These are phyloP conservation scores for Embidobia sp. DNA, from an alignment of 2,888 invertebrate species.

Conservation along the genomic window DNA sequence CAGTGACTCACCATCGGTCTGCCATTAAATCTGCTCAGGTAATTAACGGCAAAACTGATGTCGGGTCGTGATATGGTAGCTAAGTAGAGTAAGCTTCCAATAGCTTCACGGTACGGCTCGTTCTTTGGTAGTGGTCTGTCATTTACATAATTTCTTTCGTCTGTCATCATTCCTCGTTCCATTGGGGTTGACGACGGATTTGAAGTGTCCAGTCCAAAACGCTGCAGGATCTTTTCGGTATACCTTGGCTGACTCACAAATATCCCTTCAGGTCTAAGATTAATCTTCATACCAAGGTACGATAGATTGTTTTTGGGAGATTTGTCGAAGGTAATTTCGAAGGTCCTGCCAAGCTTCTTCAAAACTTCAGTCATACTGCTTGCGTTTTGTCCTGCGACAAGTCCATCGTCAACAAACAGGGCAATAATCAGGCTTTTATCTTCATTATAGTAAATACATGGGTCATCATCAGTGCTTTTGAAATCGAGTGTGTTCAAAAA, in stretches of 20 bases:
- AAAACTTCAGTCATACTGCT: neutral
- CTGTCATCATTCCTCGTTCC: slow-evolving; percentile 68
- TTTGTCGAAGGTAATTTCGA: slow-evolving; percentile 1
- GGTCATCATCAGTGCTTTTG: slow-evolving; percentile 67
- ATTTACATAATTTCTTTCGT: slow-evolving; percentile 19
- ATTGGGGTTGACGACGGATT: slow-evolving; percentile 67
- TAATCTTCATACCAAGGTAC: neutral
- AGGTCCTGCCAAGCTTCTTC: neutral
- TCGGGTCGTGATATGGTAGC: slow-evolving; percentile 7
- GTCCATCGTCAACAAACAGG: slow-evolving; percentile 14
- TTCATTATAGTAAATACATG: slow-evolving; percentile 67
- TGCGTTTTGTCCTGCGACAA: neutral
- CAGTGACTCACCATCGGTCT: slow-evolving; percentile 63
- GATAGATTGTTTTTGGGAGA: too few species aligned
- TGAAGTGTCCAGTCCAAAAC: neutral
- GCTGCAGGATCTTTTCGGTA: neutral
- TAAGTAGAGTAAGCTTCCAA: slow-evolving; percentile 64
- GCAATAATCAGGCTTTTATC: too few species aligned
- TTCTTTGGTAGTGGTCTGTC: slow-evolving; percentile 39
- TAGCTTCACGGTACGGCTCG: slow-evolving; percentile 63
- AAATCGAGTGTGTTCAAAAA: slow-evolving; percentile 63
- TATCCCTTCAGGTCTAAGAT: neutral
- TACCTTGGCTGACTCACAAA: slow-evolving; percentile 1
- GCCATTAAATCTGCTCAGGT: slow-evolving; percentile 28
- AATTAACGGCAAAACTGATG: slow-evolving; percentile 12